Evolutionary conservation across 2,797 vertebrate genomes (phyloP), one percentile per base, ranked within the genome.

Genomic region (Moxostoma hubbsi): DNA sequence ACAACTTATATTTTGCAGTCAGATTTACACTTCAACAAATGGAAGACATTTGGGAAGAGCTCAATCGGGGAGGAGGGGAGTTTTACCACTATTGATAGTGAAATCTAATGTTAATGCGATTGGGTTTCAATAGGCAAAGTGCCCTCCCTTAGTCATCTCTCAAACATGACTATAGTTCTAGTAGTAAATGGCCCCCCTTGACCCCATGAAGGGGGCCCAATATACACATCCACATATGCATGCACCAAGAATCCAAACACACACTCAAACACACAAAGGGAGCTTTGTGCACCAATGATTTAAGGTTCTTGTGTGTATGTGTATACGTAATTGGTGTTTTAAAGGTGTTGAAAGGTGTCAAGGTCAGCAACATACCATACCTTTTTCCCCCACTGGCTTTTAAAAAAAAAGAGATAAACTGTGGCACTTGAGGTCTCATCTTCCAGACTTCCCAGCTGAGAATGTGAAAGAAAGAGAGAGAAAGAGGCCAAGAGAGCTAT

Each of bases 161-260:
- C 69, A 80, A 71, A 67, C 68, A 55, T 43, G 53, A 49, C 71
- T 83, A 76, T 46, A 70, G 73, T 51, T 81, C 63, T 69, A 57
- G 83, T 84, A 88, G 90, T 91, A 89, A 90, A 89, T 84, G 82
- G 81, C 82, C 4, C 84, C 76, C 85, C 83, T 89, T 90, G 91
- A 90, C 90, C 89, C 89, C 47, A 16, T 75, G 81, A 79, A 85
- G 83, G 78, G 86, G 86, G 79, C 62, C 75, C 82, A 82, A 43
- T 71, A 81, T 76, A 84, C 77, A 77, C 76, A 47, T 80, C 1
- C 85, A 79, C 86, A 89, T 77, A 73, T 81, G 64, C 76, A 64
- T 66, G 68, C 73, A 80, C 74, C 53, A 63, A 80, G 36, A 87
- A 80, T 74, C 68, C 78, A 83, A 78, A 83, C 69, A 53, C 58